Evolutionary conservation across 2,888 invertebrate genomes (phyloP).

Genomic region (Plebejus argus): DNA sequence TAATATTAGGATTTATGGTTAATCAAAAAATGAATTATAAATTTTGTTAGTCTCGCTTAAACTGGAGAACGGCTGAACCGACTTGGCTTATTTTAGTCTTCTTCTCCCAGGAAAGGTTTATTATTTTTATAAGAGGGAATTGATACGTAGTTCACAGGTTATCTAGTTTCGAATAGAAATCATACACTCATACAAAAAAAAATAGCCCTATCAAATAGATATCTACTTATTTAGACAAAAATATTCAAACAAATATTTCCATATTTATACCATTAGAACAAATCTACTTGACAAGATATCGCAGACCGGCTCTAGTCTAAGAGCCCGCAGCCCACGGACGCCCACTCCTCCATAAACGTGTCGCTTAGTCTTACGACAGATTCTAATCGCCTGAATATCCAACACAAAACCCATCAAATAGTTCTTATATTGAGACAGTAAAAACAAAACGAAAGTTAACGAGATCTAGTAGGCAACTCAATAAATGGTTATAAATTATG

Average conservation of each 20-base stretch:
- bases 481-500: background rate
- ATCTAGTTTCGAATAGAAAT: no score
- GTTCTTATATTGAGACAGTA: background rate
- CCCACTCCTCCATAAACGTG: background rate
- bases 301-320: background rate
- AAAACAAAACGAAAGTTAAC: background rate
- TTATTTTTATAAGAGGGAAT: no score
- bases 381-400: background rate
- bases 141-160: no score
- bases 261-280: conserved; percentile 4
- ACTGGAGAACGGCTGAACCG: no score
- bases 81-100: no score
- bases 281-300: background rate
- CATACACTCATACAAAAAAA: no score
- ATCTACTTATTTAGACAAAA: background rate
- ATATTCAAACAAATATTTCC: background rate
- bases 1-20: no score
- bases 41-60: no score
- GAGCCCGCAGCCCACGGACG: conserved; percentile 19
- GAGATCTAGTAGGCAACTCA: background rate
- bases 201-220: no score
- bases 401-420: background rate
- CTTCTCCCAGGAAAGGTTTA: no score
- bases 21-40: no score
- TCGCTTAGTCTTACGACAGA: background rate